Evolutionary conservation across 2,888 invertebrate genomes (phyloP).

Genomic region (Acronicta aceris): DNA sequence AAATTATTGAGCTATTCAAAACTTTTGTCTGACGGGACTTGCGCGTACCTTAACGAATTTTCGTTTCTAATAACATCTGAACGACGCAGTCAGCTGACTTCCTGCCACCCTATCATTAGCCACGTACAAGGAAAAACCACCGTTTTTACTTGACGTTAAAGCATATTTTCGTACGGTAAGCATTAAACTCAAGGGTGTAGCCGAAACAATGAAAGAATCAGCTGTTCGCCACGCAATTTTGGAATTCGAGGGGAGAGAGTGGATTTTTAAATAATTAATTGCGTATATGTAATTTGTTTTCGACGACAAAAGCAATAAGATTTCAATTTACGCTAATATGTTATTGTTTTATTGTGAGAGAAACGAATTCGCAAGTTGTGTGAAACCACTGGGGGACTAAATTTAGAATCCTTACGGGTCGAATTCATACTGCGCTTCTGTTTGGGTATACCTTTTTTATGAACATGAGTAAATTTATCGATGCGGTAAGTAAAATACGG

Average conservation of each 20-base stretch:
- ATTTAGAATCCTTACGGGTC: background rate
- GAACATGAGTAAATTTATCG: conserved; percentile 14
- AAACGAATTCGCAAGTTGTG: conserved; percentile 5
- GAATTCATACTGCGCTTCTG: background rate
- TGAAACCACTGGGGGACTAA: background rate
- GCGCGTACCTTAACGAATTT: conserved; percentile 46
- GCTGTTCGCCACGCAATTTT: conserved; percentile 58
- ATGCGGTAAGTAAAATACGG: conserved; percentile 26
- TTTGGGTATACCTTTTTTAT: conserved; percentile 10
- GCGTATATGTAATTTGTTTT: conserved; percentile 44
- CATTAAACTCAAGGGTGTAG: conserved; percentile 40
- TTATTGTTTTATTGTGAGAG: conserved; percentile 28
- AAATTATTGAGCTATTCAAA: conserved; percentile 58
- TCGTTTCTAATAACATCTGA: conserved; percentile 58
- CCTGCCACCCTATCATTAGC: conserved; percentile 54
- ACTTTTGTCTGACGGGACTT: conserved; percentile 43
- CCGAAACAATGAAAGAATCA: conserved; percentile 58
- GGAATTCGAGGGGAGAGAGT: conserved; percentile 45
- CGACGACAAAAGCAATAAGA: conserved; percentile 37
- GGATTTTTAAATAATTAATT: conserved; percentile 56
- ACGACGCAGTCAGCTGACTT: conserved; percentile 62
- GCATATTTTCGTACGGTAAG: background rate
- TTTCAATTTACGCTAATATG: conserved; percentile 39
- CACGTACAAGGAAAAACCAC: conserved; percentile 10
- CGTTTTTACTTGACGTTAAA: background rate